Percentiles rank a stretch among this genome's conserved stretches.
phyloP scores from a whole-genome alignment of 35 echinoderm and acorn worm species.

The Diadema setosum region DNA sequence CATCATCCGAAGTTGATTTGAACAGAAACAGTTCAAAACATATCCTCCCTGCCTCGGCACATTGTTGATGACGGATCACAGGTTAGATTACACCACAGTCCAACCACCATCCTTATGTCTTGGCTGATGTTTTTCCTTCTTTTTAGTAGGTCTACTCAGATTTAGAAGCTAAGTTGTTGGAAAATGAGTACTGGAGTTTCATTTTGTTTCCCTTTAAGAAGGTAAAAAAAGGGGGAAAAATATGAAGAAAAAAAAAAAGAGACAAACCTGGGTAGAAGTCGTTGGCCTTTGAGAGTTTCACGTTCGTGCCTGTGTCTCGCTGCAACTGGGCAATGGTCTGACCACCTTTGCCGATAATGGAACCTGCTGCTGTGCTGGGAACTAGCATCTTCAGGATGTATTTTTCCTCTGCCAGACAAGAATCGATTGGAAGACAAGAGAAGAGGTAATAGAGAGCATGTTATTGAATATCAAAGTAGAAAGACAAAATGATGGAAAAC shows the following conservation, averaged over 20 bases:
- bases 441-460: neutral
- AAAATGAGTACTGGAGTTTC: neutral
- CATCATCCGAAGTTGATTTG: no score
- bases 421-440: neutral
- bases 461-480: no score
- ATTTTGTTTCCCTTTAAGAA: no score
- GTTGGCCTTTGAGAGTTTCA: slow-evolving; percentile 98
- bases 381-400: slow-evolving; percentile 96
- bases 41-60: no score
- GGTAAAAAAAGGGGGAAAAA: neutral
- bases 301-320: slow-evolving; percentile 90
- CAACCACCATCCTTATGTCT: no score
- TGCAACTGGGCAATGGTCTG: slow-evolving; percentile 96
- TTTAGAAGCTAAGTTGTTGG: neutral
- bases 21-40: no score
- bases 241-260: neutral
- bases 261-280: slow-evolving; percentile 95
- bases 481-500: no score
- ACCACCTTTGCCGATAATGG: slow-evolving; percentile 97
- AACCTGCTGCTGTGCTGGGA: slow-evolving; percentile 96
- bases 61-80: no score
- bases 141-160: no score
- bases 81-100: no score
- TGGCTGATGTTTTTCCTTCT: no score
- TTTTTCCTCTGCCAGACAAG: slow-evolving; percentile 81